phyloP scores from a whole-genome alignment of 1,140 invertebrate species.

The Magallana gigas region DNA sequence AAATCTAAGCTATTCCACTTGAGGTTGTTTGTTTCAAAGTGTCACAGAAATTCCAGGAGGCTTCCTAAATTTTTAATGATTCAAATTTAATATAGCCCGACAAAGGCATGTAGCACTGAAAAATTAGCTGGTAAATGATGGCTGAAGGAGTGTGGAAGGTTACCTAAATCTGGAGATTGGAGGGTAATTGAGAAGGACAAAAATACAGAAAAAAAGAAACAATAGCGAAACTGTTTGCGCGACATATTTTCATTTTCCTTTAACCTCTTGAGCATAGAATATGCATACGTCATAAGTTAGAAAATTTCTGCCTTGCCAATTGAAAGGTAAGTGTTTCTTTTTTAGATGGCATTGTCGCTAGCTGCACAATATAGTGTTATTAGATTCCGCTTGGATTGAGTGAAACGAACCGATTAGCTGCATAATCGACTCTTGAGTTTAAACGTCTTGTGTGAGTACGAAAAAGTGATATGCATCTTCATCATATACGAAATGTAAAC shows the following conservation, averaged over 20 bases:
- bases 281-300: no score
- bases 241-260: not conserved
- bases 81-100: conserved; percentile 19
- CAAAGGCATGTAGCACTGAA: conserved; percentile 33
- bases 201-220: not conserved
- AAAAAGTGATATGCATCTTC: no score
- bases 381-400: not conserved
- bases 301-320: not conserved
- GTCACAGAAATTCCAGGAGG: not conserved
- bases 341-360: not conserved
- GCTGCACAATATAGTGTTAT: not conserved
- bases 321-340: conserved; percentile 1
- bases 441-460: not conserved
- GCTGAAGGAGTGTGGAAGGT: conserved; percentile 3
- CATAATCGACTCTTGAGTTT: not conserved
- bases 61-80: not conserved
- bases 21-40: not conserved
- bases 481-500: no score
- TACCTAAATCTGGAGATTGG: conserved; percentile 9
- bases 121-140: conserved; percentile 16
- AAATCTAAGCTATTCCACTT: not conserved
- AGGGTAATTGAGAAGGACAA: not conserved
- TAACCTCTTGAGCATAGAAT: no score
- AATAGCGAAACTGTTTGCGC: not conserved
- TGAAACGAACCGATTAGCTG: not conserved